Conservation (phyloP, 2,113 vertebrate species). For the Malurus cyaneus region DNA sequence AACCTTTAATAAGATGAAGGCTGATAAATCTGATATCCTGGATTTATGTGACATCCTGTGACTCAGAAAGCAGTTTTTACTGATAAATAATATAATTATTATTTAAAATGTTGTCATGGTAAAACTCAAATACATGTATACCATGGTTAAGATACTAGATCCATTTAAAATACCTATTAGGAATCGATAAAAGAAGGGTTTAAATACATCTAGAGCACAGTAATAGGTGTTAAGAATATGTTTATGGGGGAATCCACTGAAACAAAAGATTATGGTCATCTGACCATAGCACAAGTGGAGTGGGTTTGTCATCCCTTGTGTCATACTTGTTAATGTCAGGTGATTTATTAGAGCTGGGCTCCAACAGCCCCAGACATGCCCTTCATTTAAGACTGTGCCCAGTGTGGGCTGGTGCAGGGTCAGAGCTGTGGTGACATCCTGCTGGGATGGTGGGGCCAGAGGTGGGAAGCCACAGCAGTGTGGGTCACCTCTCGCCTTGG, state of each 20-base stretch:
- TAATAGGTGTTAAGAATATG: neutral
- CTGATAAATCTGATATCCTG: constrained; percentile 43
- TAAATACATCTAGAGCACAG: constrained; percentile 3
- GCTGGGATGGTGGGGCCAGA: neutral
- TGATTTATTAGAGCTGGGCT: neutral
- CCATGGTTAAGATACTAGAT: neutral
- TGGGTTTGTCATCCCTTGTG: rapidly evolving
- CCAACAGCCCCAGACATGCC: neutral
- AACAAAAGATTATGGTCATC: constrained; percentile 52
- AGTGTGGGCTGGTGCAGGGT: neutral
- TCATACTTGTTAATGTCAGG: neutral
- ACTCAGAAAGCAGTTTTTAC: constrained; percentile 13
- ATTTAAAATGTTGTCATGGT: neutral
- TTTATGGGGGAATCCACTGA: too few species aligned
- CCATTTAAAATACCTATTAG: neutral
- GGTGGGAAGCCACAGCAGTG: rapidly evolving
- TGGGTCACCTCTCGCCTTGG: rapidly evolving
- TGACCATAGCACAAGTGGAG: constrained; percentile 44
- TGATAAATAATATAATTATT: neutral
- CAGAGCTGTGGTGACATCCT: neutral
- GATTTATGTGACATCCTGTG: constrained; percentile 15
- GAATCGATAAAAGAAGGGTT: neutral
- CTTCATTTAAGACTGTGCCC: neutral
- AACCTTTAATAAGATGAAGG: constrained; percentile 46
- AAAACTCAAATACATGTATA: neutral